These are phyloP conservation scores for Luperina nickerlii DNA, from an alignment of 2,888 invertebrate genomes.

Conservation along the genomic window DNA sequence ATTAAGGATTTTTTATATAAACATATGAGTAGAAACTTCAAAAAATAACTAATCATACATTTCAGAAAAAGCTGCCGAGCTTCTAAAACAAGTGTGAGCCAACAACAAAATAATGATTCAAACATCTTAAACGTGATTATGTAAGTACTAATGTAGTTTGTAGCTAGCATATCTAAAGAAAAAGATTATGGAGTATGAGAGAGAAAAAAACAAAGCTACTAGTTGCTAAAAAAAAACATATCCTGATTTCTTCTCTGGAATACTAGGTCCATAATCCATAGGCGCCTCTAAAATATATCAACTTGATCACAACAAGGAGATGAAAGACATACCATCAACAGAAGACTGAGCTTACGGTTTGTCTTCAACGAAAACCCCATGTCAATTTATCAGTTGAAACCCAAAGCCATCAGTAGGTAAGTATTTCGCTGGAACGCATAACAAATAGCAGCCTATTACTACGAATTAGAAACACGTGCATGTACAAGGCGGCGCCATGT, in stretches of 20 bases:
- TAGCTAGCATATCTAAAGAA: not conserved
- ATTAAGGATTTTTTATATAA: no score
- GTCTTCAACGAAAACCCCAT: not conserved
- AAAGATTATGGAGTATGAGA: not conserved
- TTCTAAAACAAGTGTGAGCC: not conserved
- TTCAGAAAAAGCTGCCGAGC: not conserved
- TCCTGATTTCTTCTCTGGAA: not conserved
- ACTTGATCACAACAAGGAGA: not conserved
- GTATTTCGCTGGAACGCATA: not conserved
- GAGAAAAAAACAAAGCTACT: not conserved
- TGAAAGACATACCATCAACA: not conserved
- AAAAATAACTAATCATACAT: slow-evolving; percentile 12
- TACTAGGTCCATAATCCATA: not conserved
- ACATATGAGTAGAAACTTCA: not conserved
- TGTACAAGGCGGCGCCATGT: slow-evolving; percentile 31
- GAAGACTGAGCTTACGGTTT: not conserved
- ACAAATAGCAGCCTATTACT: slow-evolving; percentile 32
- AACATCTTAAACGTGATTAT: not conserved
- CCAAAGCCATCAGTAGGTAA: not conserved
- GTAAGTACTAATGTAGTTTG: not conserved
- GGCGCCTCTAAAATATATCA: not conserved
- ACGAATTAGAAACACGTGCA: slow-evolving; percentile 42
- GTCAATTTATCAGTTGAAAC: slow-evolving; percentile 20
- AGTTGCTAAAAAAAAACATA: not conserved
- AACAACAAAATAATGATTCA: not conserved